Conservation (phyloP, 2,888 invertebrate genomes). For the Philhelius pedissequus region DNA sequence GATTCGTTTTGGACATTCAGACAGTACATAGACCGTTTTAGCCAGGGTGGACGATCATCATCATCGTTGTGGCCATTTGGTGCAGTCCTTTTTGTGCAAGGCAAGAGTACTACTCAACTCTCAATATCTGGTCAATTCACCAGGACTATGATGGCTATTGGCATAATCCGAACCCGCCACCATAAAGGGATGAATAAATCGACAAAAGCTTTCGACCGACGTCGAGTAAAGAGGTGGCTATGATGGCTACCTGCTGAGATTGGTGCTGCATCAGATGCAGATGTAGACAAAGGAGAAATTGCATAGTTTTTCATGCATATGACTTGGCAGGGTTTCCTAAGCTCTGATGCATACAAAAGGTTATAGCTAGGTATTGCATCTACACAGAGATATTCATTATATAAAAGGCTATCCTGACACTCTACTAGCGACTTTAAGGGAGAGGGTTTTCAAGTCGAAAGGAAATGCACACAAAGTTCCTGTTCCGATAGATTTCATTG, state of each 20-base stretch:
- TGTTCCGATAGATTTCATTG: slow-evolving; percentile 20
- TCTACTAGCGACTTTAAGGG: neutral
- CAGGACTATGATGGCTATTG: slow-evolving; percentile 16
- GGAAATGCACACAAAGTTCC: neutral
- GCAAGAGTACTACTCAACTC: neutral
- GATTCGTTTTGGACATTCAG: slow-evolving; percentile 47
- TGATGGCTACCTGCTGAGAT: slow-evolving; percentile 20
- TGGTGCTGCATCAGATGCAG: slow-evolving; percentile 14
- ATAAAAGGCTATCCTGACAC: neutral
- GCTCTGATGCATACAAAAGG: neutral
- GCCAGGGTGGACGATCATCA: slow-evolving; percentile 24
- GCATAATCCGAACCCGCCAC: neutral
- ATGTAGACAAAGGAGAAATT: slow-evolving; percentile 34
- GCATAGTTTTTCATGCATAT: slow-evolving; percentile 48
- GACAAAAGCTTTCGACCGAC: slow-evolving; percentile 31
- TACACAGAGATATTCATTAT: neutral
- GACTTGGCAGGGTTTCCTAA: slow-evolving; percentile 16
- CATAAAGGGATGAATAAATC: slow-evolving; percentile 58
- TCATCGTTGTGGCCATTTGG: slow-evolving; percentile 20
- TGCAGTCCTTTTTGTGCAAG: slow-evolving; percentile 18
- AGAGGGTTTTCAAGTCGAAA: neutral
- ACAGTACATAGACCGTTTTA: neutral
- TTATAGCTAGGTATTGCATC: neutral
- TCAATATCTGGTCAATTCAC: slow-evolving; percentile 43
- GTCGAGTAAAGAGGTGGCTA: neutral